Base-by-base conservation (phyloP, 2,797 vertebrate genomes). In the Sebastes taczanowskii region DNA sequence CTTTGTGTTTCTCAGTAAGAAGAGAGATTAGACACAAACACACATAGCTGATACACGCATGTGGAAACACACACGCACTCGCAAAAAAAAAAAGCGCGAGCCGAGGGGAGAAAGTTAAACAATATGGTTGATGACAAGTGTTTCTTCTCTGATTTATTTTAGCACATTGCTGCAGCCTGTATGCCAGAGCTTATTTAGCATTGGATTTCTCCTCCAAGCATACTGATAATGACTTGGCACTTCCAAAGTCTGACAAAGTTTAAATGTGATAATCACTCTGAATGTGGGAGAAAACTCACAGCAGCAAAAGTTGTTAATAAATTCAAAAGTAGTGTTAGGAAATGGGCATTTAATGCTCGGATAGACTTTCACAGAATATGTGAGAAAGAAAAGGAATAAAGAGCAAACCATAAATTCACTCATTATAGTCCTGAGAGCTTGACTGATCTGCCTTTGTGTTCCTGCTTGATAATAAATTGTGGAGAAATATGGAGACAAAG, bases 111-210 rank as follows among this genome's bases (percentile, higher is more conserved):
- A 68, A 55, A 55, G 30, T 27, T 2, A 38, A 83, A 87, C 75
- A 85, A 86, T 83, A 79, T 71, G 75, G 84, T n/a, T 86, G 84
- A 91, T 91, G 86, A 86, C 86, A 80, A 32, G 34, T 64, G 82
- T 79, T 83, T 84, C 68, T 74, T 42, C 65, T 53, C 69, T 35
- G 18, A 46, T 82, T 78, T 69, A 38, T 83, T 75, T 68, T 49
- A 30, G 75, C 76, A 66, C 68, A 65, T 42, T 64, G 27, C 65
- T 53, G 66, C 25, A 79, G 80, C 75, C 23, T 61, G 62, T 55
- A 11, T 22, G 52, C 29, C 46, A 73, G 20, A 75, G 62, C 75
- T 52, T 84, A 62, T 71, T 80, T 67, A 70, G 67, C 49, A 29
- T 35, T 76, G 46, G 22, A 73, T 82, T 84, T 74, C 70, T 71